Percentiles rank a stretch among this genome's conserved stretches.
Conservation (phyloP, 2,113 vertebrate genomes). For the Scopus umbretta region DNA sequence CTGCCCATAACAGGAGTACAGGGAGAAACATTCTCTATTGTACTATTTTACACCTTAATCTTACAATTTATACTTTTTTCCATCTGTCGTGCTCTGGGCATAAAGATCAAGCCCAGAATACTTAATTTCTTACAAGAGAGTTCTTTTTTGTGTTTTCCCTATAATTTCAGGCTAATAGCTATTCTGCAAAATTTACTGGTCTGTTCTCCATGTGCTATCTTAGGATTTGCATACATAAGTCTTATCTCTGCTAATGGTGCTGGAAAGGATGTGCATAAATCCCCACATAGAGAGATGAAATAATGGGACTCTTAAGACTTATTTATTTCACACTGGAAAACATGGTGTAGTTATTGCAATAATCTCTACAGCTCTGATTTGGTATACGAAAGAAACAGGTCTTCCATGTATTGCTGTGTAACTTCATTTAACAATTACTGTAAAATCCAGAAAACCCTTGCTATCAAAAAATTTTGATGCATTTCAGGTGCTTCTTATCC, state of each 20-base stretch:
- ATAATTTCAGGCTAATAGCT: slow-evolving; percentile 12
- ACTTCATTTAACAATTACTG: not conserved
- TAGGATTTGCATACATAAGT: slow-evolving; percentile 39
- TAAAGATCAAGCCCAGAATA: not conserved
- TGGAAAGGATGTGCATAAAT: not conserved
- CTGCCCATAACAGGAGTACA: not conserved
- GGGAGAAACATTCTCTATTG: not conserved
- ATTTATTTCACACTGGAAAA: slow-evolving; percentile 25
- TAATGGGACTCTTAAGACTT: slow-evolving; percentile 8
- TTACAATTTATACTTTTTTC: not conserved
- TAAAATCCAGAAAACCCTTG: not conserved
- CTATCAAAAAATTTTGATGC: not conserved
- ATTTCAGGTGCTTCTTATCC: not conserved
- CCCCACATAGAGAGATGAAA: not conserved
- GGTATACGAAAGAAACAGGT: not conserved
- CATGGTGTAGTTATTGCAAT: not conserved
- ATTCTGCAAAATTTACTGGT: not conserved
- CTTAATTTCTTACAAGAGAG: not conserved
- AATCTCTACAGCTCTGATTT: not conserved
- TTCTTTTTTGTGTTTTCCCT: not conserved
- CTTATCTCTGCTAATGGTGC: not conserved
- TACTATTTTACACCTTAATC: not conserved
- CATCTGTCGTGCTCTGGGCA: not conserved
- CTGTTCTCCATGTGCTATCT: not conserved
- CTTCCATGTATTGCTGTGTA: not conserved